These are phyloP conservation scores for Tokudaia muenninki DNA, from an alignment of 2,797 vertebrate genomes.

Conservation along the genomic window DNA sequence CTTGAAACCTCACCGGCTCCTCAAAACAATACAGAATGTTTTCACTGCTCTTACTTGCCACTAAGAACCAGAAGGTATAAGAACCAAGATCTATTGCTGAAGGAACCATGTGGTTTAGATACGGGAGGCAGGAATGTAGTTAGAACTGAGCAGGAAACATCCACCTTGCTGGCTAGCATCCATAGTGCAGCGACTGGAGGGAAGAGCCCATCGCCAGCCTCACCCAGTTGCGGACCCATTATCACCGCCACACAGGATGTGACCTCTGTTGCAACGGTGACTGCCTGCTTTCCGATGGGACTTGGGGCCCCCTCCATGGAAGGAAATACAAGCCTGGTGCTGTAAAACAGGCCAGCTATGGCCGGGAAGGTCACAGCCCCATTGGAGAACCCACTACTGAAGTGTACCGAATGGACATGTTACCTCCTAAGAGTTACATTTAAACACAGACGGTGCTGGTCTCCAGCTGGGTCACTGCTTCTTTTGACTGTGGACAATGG, in stretches of 20 bases:
- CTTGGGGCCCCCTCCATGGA: neutral
- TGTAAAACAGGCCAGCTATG: neutral
- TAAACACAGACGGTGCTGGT: neutral
- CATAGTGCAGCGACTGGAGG: neutral
- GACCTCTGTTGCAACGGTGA: neutral
- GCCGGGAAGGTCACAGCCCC: neutral
- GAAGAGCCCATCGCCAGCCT: no score
- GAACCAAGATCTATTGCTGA: neutral
- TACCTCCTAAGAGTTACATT: neutral
- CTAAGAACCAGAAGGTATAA: neutral
- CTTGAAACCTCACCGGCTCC: neutral
- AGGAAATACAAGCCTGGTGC: neutral
- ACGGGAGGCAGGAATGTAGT: neutral
- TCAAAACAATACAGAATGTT: neutral
- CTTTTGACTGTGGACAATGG: neutral
- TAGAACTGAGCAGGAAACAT: neutral
- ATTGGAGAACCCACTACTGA: neutral
- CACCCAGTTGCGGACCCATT: neutral
- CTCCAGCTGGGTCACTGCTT: neutral
- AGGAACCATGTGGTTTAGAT: neutral
- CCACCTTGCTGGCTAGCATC: neutral
- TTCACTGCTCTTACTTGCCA: neutral
- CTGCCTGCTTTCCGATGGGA: neutral
- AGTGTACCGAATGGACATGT: neutral
- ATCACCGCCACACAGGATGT: neutral